A percentile compares a stretch with the other conserved stretches of the same genome.
Conservation (phyloP, 2,113 vertebrate species). For the Catharus minimus region DNA sequence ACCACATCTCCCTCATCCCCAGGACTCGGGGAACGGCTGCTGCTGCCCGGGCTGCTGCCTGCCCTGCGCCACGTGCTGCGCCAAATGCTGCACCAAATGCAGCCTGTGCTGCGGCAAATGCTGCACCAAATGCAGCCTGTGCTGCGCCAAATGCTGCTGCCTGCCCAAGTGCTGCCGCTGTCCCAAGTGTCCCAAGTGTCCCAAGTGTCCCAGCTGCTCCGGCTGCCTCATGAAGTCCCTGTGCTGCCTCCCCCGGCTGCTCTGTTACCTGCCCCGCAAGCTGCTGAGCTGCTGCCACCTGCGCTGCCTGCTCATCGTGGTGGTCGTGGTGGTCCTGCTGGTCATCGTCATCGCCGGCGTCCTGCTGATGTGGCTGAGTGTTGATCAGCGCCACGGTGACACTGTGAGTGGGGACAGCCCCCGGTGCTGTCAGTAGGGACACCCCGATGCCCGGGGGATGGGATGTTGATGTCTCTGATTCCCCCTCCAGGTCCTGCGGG, state of each 20-base stretch:
- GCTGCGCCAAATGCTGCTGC: conserved; percentile 25
- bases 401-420: neutral
- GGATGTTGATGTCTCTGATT: neutral
- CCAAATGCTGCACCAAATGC: neutral
- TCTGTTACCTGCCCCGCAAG: conserved; percentile 55
- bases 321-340: conserved; percentile 27
- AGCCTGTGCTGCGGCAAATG: neutral
- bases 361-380: conserved; percentile 23
- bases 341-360: neutral
- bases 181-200: neutral
- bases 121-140: neutral
- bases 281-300: conserved; percentile 16
- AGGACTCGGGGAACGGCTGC: neutral
- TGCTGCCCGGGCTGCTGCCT: neutral
- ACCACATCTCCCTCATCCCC: rapidly evolving
- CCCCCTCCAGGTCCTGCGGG: neutral
- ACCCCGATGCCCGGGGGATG: rapidly evolving
- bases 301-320: conserved; percentile 19
- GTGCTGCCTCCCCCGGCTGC: conserved; percentile 9
- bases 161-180: neutral
- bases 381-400: rapidly evolving
- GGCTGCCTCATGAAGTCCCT: neutral
- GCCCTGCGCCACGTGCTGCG: neutral
- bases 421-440: neutral
- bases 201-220: neutral